phyloP scores from a whole-genome alignment of 1,140 invertebrate genomes.

The Plectrocnemia conspersa region DNA sequence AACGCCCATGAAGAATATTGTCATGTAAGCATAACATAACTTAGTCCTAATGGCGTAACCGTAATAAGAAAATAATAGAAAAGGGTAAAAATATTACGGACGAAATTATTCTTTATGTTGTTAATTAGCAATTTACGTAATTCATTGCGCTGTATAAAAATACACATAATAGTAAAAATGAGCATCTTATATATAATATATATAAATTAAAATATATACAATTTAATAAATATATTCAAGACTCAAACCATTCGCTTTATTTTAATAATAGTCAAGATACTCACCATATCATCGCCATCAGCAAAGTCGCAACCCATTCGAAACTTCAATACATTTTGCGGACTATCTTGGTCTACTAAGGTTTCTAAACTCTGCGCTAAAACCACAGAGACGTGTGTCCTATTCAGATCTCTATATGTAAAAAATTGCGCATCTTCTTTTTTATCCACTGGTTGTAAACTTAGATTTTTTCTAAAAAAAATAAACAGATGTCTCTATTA shows the following conservation, averaged over 20 bases:
- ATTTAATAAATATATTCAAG: no score
- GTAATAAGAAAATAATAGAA: no score
- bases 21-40: no score
- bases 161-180: no score
- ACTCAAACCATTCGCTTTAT: no score
- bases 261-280: constrained; percentile 31
- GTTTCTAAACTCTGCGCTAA: constrained; percentile 71
- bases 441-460: constrained; percentile 66
- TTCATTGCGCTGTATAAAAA: no score
- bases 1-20: no score
- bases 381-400: constrained; percentile 66
- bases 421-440: constrained; percentile 68
- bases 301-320: constrained; percentile 60
- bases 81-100: no score
- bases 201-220: neutral
- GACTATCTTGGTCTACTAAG: constrained; percentile 72
- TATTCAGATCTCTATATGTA: constrained; percentile 63
- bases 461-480: constrained; percentile 56
- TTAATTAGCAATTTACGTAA: no score
- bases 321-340: constrained; percentile 80
- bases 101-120: no score
- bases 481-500: constrained; percentile 9
- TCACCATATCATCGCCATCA: constrained; percentile 57
- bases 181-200: neutral
- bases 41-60: no score